Conservation (phyloP, 1,140 invertebrate species). For the Amphibalanus amphitrite region DNA sequence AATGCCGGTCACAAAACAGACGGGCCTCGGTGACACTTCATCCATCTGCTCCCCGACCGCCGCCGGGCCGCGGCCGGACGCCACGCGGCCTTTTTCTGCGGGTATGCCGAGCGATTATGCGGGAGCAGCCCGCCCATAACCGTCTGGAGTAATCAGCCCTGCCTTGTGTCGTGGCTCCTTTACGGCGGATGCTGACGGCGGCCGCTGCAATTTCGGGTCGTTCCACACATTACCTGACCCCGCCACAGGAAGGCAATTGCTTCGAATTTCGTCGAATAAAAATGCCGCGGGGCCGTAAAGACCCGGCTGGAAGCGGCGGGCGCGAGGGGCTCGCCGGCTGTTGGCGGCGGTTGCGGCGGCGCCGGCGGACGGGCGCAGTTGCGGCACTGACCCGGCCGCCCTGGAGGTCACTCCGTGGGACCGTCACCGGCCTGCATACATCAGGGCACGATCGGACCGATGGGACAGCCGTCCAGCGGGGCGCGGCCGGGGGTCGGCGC, state of each 20-base stretch:
- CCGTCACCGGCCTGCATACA: too few species aligned
- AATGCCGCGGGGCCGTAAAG: background rate
- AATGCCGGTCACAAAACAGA: background rate
- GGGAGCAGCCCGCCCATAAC: too few species aligned
- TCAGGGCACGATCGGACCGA: too few species aligned
- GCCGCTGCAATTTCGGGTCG: background rate
- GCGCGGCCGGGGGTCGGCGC: too few species aligned
- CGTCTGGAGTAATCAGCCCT: too few species aligned
- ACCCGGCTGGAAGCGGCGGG: background rate
- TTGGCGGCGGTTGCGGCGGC: background rate
- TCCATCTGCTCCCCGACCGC: background rate
- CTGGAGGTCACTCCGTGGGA: too few species aligned
- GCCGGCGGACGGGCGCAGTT: too few species aligned
- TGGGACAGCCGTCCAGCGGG: too few species aligned
- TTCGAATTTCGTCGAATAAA: conserved; percentile 1
- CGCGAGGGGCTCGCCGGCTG: too few species aligned
- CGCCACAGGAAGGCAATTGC: background rate
- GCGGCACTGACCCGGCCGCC: too few species aligned
- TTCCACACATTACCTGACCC: background rate
- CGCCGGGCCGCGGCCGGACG: too few species aligned
- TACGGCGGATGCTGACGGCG: background rate
- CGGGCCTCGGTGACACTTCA: background rate
- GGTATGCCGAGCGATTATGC: background rate
- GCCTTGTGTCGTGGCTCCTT: background rate
- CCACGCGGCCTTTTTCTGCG: background rate